Evolutionary conservation across 1,140 invertebrate genomes (phyloP).

Genomic region (Drosophila paulistorum): DNA sequence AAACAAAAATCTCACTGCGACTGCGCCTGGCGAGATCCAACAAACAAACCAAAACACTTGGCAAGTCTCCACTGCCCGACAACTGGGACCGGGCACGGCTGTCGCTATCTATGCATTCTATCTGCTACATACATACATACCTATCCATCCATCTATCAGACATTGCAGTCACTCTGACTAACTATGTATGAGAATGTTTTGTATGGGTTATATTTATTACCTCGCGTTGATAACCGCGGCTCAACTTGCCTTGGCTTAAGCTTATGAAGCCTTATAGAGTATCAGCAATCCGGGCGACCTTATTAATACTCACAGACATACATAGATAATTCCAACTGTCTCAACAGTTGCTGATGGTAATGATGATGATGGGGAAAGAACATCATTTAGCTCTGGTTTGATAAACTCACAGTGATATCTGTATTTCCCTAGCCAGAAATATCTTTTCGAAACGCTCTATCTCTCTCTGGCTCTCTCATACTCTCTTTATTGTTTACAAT

Average conservation of each 20-base stretch:
- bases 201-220: constrained; percentile 32
- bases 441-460: constrained; percentile 7
- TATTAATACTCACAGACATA: constrained; percentile 24
- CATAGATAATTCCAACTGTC: constrained; percentile 4
- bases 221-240: constrained; percentile 49
- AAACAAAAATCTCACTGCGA: constrained; percentile 25
- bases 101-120: constrained; percentile 19
- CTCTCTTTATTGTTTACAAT: constrained; percentile 28
- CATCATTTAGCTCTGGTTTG: constrained; percentile 48
- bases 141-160: constrained; percentile 30
- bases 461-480: background rate
- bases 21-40: constrained; percentile 2
- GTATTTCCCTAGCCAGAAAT: constrained; percentile 64
- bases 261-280: constrained; percentile 24
- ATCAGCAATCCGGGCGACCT: constrained; percentile 44
- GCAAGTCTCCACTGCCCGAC: background rate
- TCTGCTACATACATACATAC: background rate
- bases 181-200: constrained; percentile 1
- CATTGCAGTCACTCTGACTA: constrained; percentile 16
- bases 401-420: constrained; percentile 55
- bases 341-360: constrained; percentile 20
- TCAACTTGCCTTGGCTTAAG: constrained; percentile 37
- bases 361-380: constrained; percentile 7
- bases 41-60: constrained; percentile 19
- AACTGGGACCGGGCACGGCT: constrained; percentile 11